Evolutionary conservation across 2,113 vertebrate species (phyloP), one percentile per base, ranked within the genome.

Genomic region (Ceratotherium simum): DNA sequence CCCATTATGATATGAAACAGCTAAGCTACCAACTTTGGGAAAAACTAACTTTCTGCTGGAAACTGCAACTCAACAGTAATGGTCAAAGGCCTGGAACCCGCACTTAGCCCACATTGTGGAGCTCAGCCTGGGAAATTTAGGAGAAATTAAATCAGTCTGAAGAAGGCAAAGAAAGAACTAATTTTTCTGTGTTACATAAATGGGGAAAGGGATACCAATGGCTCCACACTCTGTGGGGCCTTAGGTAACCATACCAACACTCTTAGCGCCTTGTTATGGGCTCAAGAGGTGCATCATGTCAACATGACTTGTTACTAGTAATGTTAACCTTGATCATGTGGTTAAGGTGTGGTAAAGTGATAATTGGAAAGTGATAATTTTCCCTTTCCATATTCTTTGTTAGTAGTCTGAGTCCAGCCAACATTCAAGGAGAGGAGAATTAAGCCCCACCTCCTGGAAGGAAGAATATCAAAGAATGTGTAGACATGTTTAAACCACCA

Each of bases 1-100:
- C 90, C 95, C 96, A 88, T 97, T 97, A 96, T 95, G 89, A 95
- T 81, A 87, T 81, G 76, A 96, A 97, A 97, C 90, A 96, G 90
- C 95, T 97, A 91, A 96, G 89, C 79, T 97, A 93, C 94, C 83
- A 88, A 54, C 51, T 96, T 83, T 42, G 33, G 58, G n/a, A 69
- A 56, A 46, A 90, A 46, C 67, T 2, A 58, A 91, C 82, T 94
- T 97, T 95, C 56, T 93, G 75, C 31, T 48, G 89, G 85, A 95
- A 78, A 96, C 46, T 76, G 67, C 58, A n/a, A 86, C 89, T 29
- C 10, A 51, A 65, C 48, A 82, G 25, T 42, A 75, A 42, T 31
- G 42, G 90, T 93, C 10, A 10, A 1, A 39, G 51, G 14, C 93
- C 70, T 8, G 0, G 70, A 95, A 93, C 0, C 0, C 29, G 5